Evolutionary conservation across 2,888 invertebrate species (phyloP).

Genomic region (Caprella mutica): DNA sequence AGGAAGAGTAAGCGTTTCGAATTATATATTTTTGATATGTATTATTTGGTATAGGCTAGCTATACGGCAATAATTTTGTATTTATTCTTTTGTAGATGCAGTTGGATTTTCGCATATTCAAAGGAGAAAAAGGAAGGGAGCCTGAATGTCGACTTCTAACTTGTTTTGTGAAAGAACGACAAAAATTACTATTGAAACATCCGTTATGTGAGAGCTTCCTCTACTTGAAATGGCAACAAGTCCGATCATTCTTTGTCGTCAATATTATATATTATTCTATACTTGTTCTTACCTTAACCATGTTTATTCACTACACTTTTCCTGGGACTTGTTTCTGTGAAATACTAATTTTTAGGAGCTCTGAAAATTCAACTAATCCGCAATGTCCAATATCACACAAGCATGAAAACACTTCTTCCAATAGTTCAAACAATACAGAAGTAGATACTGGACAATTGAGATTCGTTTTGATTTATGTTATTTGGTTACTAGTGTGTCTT

Average conservation of each 20-base stretch:
- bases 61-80: too few relatives aligned
- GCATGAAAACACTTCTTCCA: too few relatives aligned
- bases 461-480: too few relatives aligned
- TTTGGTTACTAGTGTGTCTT: constrained; percentile 40
- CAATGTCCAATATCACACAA: too few relatives aligned
- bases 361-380: too few relatives aligned
- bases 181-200: constrained; percentile 65
- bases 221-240: constrained; percentile 68
- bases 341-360: too few relatives aligned
- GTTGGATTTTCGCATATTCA: constrained; percentile 50
- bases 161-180: constrained; percentile 66
- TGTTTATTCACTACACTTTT: constrained; percentile 9
- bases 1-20: constrained; percentile 17
- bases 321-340: constrained; percentile 15
- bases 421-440: too few relatives aligned
- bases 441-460: too few relatives aligned
- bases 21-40: too few relatives aligned
- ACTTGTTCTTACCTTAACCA: constrained; percentile 11
- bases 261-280: constrained; percentile 58
- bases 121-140: constrained; percentile 55
- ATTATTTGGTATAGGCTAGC: too few relatives aligned
- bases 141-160: constrained; percentile 54
- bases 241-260: constrained; percentile 67
- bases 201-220: constrained; percentile 74
- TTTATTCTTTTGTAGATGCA: constrained; percentile 19